Conservation (phyloP, 2,888 invertebrate genomes). For the Scrobipalpa atriplicella region DNA sequence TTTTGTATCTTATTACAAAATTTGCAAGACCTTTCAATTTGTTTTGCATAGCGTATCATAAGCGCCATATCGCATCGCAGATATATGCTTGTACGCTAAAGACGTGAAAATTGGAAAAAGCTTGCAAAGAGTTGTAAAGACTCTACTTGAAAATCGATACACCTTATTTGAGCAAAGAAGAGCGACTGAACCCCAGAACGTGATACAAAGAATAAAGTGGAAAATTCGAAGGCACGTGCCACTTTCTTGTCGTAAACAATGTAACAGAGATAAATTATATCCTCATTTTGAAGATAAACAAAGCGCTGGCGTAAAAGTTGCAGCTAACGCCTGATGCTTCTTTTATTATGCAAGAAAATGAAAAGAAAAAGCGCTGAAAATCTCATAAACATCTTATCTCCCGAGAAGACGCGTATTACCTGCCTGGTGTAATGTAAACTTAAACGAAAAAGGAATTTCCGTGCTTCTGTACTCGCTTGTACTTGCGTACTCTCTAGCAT, state of each 20-base stretch:
- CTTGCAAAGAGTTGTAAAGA: too few species aligned
- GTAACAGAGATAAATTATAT: background rate
- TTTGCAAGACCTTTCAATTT: background rate
- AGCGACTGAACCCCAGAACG: background rate
- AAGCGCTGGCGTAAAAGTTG: slow-evolving; percentile 7
- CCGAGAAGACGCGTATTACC: slow-evolving; percentile 8
- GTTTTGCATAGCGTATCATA: too few species aligned
- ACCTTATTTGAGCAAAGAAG: background rate
- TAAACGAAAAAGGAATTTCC: slow-evolving; percentile 4
- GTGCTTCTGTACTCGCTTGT: background rate
- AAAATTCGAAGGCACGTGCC: background rate
- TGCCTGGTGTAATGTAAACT: slow-evolving; percentile 15
- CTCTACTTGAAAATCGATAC: too few species aligned
- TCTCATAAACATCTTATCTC: slow-evolving; percentile 13
- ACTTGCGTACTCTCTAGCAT: too few species aligned
- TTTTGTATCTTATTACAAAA: too few species aligned
- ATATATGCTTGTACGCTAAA: too few species aligned
- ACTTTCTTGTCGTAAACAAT: slow-evolving; percentile 4
- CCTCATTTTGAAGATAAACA: slow-evolving; percentile 12
- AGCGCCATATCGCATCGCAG: too few species aligned
- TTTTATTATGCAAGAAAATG: slow-evolving; percentile 8
- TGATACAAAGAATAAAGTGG: background rate
- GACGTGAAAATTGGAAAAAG: too few species aligned
- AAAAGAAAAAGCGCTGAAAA: slow-evolving; percentile 5
- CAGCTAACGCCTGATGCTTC: slow-evolving; percentile 8